Evolutionary conservation across 1,140 invertebrate species (phyloP), one percentile per base, ranked within the genome.

Genomic region (Ostrea denselamellosa): DNA sequence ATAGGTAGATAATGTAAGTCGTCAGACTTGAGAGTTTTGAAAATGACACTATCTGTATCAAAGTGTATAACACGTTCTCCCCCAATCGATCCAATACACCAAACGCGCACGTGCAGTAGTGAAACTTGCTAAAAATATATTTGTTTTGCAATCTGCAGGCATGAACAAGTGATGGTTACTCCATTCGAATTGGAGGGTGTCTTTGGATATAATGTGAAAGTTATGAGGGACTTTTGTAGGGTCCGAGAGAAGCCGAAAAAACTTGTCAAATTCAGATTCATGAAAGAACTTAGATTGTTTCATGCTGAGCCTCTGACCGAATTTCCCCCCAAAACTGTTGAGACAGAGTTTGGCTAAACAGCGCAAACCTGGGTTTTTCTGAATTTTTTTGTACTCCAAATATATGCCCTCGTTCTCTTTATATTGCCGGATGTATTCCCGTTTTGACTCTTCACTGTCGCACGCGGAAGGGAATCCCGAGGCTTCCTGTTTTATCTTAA

Each of bases 101-200:
- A 95, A 83, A 3, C 95, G 86, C 0, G 95, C 94, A 84, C 94
- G 93, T 14, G 93, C 91, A 8, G 95, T 95, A 8, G 92, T 93
- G 82, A 93, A 93, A 95, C 0, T 91, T 91, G 9, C 93, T 94
- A 5, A 95, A 90, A 93, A 89, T n/a, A 95, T 92, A 88, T 94
- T 95, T 10, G 93, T 92, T 65, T 91, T 83, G 54, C n/a, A 77
- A 65, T 87, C 82, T 87, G 56, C 25, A 10, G 34, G 51, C 19
- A 77, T 54, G 56, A 88, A 88, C 53, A 54, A 19, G 10, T 82
- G 34, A 62, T 81, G 58, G n/a, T 88, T 83, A 52, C 53, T 53
- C 71, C 84, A 88, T 81, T 86, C 71, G 9, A 91, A 22, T 68
- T 89, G 87, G 22, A 91, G 65, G 5, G 81, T 85, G 77, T 91